phyloP scores from a whole-genome alignment of 1,140 invertebrate species.

The Eueides isabella region DNA sequence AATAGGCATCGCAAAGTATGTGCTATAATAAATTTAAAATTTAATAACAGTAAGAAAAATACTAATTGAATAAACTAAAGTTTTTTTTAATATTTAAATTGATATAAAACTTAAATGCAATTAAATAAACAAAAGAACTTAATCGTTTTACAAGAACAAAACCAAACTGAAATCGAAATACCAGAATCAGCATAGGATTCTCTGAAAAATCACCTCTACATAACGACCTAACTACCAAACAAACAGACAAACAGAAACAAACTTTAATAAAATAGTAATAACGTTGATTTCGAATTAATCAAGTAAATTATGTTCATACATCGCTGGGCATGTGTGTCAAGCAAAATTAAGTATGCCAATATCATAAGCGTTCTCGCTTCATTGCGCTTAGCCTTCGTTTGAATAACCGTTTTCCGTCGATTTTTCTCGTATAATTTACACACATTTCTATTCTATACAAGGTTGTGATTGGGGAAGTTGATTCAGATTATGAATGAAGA shows the following conservation, averaged over 20 bases:
- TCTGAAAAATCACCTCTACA: constrained; percentile 16
- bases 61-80: background rate
- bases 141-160: background rate
- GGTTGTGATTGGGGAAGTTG: constrained; percentile 54
- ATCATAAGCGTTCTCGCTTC: constrained; percentile 70
- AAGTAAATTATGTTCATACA: constrained; percentile 54
- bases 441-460: constrained; percentile 70
- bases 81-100: constrained; percentile 22
- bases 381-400: constrained; percentile 72
- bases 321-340: constrained; percentile 73
- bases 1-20: background rate
- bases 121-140: background rate
- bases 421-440: constrained; percentile 69
- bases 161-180: constrained; percentile 20
- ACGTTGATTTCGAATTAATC: constrained; percentile 32
- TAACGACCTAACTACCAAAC: constrained; percentile 27
- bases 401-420: constrained; percentile 75
- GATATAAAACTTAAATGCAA: no score
- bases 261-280: constrained; percentile 35
- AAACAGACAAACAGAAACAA: constrained; percentile 32
- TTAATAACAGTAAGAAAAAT: no score
- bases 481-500: background rate
- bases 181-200: constrained; percentile 32
- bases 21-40: background rate
- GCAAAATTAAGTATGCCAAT: constrained; percentile 80